A percentile compares a stretch with the other conserved stretches of the same genome.
These are phyloP conservation scores for Sebastes baramenuke DNA, from an alignment of 2,797 vertebrate genomes.

Conservation along the genomic window DNA sequence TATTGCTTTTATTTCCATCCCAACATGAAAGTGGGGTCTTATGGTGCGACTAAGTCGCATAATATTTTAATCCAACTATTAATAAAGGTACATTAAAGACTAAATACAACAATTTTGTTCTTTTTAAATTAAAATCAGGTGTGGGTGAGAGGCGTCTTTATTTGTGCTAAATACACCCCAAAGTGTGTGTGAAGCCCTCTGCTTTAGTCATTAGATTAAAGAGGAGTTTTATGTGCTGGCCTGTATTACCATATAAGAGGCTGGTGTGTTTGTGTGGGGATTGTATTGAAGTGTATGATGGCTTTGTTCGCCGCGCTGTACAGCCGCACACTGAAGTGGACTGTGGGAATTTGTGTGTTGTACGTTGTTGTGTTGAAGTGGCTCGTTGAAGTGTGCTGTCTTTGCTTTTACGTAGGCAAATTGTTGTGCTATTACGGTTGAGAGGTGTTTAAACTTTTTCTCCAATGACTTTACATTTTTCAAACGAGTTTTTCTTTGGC, in stretches of 20 bases:
- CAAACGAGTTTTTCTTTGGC: not conserved
- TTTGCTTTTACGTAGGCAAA: not conserved
- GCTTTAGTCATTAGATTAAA: conserved; percentile 57
- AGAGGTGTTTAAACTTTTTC: conserved; percentile 5
- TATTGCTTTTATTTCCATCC: conserved; percentile 1
- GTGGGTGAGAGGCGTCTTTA: conserved; percentile 28
- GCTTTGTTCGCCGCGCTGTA: conserved; percentile 1
- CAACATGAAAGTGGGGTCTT: not conserved
- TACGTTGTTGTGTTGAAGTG: not conserved
- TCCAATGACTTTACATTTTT: not conserved
- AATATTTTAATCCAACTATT: conserved; percentile 1
- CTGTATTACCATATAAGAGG: conserved; percentile 52
- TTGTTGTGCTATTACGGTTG: not conserved
- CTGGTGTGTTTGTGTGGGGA: conserved; percentile 49
- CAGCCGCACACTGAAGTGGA: conserved; percentile 5
- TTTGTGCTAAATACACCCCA: conserved; percentile 46
- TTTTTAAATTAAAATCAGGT: conserved; percentile 25
- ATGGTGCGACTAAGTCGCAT: not conserved
- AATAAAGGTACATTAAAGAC: conserved; percentile 3
- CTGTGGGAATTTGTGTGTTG: not conserved
- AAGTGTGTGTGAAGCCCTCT: conserved; percentile 34
- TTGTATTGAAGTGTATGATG: conserved; percentile 38
- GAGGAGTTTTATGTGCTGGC: conserved; percentile 30
- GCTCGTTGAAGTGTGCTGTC: not conserved
- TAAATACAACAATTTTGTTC: conserved; percentile 23